Conservation (phyloP, 2,113 vertebrate genomes). For the Sitta europaea region DNA sequence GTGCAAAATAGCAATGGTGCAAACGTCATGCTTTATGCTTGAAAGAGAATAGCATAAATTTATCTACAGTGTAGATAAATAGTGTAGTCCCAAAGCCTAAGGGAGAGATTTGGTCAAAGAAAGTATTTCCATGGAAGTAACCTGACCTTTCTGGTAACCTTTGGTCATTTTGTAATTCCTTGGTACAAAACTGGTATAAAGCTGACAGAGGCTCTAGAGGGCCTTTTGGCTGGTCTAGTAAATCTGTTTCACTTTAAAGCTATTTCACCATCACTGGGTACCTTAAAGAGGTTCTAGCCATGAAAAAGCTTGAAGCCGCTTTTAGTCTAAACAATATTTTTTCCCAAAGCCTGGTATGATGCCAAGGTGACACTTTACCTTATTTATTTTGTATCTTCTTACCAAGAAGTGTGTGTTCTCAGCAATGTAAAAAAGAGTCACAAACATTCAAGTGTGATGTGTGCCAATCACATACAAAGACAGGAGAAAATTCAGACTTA, state of each 20-base stretch:
- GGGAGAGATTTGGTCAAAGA: background rate
- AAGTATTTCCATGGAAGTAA: background rate
- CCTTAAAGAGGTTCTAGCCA: background rate
- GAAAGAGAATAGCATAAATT: background rate
- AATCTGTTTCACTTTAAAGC: background rate
- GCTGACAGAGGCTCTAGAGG: background rate
- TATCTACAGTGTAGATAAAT: background rate
- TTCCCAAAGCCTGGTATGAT: background rate
- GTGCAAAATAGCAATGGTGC: background rate
- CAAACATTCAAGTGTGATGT: background rate
- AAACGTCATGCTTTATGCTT: background rate
- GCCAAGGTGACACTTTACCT: background rate
- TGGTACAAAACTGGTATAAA: background rate
- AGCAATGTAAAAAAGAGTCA: background rate
- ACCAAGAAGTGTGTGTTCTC: background rate
- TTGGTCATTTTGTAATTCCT: background rate
- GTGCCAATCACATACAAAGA: accelerated
- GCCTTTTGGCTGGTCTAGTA: background rate
- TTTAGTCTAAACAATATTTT: background rate
- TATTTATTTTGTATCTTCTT: background rate
- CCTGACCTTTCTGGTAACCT: background rate
- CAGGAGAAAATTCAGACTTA: background rate
- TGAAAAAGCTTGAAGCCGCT: background rate
- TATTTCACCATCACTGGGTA: background rate
- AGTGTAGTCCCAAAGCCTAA: background rate